Base-by-base conservation (phyloP, 1,140 invertebrate genomes). In the Diabrotica virgifera region DNA sequence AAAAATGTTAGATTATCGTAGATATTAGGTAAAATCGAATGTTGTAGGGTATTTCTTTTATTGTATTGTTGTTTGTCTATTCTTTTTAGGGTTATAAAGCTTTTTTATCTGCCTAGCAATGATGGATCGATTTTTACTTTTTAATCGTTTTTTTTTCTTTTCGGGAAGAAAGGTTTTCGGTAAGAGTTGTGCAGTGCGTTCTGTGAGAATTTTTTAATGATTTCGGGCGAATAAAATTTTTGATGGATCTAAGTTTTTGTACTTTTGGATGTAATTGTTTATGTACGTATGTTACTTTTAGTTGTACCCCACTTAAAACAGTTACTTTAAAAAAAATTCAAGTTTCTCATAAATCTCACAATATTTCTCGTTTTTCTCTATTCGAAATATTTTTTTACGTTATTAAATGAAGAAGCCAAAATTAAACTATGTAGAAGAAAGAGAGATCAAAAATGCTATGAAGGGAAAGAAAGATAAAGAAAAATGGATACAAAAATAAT, bases 201-300 rank as follows among this genome's bases (percentile, higher is more conserved):
- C 56, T 58, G 56, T 58, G 56, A 58, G 56, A 58, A 58, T 58
- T 58, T 58, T n/a, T 58, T 58, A 58, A 58, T 58, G 56, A 58
- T 58, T 58, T 58, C 56, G 38, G 38, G 56, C 51, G 35, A 54
- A 54, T 5, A 54, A 52, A 62, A 54, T 54, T 53, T 55, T 56
- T 52, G 37, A 54, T 63, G 12, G 36, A 54, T 54, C 61, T 4
- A 24, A 24, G 24, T 24, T 24, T 24, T 24, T 24, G 24, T 24
- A 24, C 24, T 24, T 24, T 24, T 24, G 24, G 24, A 4, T 24
- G 1, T 24, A 24, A 24, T 24, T 24, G 24, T 24, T 24, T 24
- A 24, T 24, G 24, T 24, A 24, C 24, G 4, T 24, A 24, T 24
- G 24, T 24, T 24, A 24, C 24, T 24, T 24, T 24, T 24, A 24